Percentiles rank a stretch among this genome's conserved stretches.
phyloP scores from a whole-genome alignment of 2,797 vertebrate species.

The Hoplostethus atlanticus region DNA sequence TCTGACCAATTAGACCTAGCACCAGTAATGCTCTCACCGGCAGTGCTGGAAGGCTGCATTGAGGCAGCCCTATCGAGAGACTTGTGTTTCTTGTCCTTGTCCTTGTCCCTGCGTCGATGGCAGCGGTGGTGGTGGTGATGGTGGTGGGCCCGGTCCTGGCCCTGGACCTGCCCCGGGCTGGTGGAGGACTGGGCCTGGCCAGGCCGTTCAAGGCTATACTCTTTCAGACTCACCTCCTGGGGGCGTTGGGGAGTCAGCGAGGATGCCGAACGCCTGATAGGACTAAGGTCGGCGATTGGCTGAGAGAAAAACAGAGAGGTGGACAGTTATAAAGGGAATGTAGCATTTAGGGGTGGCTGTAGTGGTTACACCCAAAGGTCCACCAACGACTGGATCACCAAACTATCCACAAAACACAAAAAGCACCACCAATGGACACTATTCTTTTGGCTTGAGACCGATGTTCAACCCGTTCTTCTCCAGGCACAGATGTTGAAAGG shows the following conservation, averaged over 20 bases:
- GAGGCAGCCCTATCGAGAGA: slow-evolving; percentile 88
- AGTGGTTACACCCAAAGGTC: slow-evolving; percentile 37
- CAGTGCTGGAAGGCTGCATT: slow-evolving; percentile 81
- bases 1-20: too few relatives aligned
- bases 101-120: slow-evolving; percentile 81
- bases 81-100: slow-evolving; percentile 92
- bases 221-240: slow-evolving; percentile 84
- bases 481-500: slow-evolving; percentile 45
- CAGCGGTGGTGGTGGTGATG: slow-evolving; percentile 91
- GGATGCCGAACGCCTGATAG: slow-evolving; percentile 94
- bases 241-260: slow-evolving; percentile 88
- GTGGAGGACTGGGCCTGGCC: slow-evolving; percentile 41
- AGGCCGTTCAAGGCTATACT: slow-evolving; percentile 86
- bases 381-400: slow-evolving; percentile 52
- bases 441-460: slow-evolving; percentile 55
- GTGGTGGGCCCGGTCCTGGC: slow-evolving; percentile 82
- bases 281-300: slow-evolving; percentile 92
- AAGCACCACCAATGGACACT: slow-evolving; percentile 49
- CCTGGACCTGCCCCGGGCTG: slow-evolving; percentile 61
- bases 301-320: slow-evolving; percentile 62
- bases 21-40: slow-evolving; percentile 78
- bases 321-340: not conserved
- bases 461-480: slow-evolving; percentile 62
- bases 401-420: slow-evolving; percentile 65
- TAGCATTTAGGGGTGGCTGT: not conserved